These are phyloP conservation scores for Pantherophis vulpinus DNA, from an alignment of 2,797 vertebrate genomes.

Conservation along the genomic window DNA sequence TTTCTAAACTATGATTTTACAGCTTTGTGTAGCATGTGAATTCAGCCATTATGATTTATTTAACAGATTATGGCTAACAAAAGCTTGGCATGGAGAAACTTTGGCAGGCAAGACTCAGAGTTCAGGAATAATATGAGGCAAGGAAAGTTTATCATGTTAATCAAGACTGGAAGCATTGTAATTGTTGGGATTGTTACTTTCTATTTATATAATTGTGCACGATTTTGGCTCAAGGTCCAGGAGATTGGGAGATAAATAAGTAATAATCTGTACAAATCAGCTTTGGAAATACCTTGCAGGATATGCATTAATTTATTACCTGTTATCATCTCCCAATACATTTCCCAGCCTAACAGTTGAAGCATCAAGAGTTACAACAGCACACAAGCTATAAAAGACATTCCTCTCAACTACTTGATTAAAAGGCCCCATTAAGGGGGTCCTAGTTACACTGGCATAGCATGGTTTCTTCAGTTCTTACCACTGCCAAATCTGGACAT, in stretches of 20 bases:
- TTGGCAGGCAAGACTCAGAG: not conserved
- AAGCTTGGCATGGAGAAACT: not conserved
- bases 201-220: not conserved
- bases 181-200: not conserved
- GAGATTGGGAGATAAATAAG: not conserved
- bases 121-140: not conserved
- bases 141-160: not conserved
- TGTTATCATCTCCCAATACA: not conserved
- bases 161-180: not conserved
- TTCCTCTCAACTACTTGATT: not conserved
- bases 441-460: not conserved
- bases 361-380: not conserved
- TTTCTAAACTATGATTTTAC: not conserved
- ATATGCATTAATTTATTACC: not conserved
- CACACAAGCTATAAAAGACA: not conserved
- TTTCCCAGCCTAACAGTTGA: not conserved
- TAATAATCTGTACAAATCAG: not conserved
- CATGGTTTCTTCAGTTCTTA: not conserved
- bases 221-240: not conserved
- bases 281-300: not conserved
- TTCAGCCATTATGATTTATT: not conserved
- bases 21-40: not conserved
- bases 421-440: not conserved
- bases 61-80: not conserved
- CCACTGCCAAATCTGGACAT: not conserved